Percentiles rank a stretch among this genome's conserved stretches.
Evolutionary conservation across 2,888 invertebrate genomes (phyloP).

Genomic region (Rhagophthalmus giganteus): DNA sequence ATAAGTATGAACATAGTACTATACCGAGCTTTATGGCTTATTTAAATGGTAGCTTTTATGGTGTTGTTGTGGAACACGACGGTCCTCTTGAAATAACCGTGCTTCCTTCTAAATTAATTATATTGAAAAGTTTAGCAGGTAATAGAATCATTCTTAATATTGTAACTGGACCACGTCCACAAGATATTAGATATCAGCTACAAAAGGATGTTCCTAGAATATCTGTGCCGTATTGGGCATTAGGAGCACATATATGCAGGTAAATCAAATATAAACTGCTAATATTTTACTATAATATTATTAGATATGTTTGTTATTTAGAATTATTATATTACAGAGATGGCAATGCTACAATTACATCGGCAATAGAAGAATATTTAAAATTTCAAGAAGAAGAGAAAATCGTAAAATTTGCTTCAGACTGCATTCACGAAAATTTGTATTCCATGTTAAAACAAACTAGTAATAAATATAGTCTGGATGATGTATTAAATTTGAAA

Average conservation of each 20-base stretch:
- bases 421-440: constrained; percentile 56
- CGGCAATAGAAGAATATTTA: constrained; percentile 40
- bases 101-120: constrained; percentile 58
- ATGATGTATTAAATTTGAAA: constrained; percentile 4
- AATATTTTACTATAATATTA: too few species aligned
- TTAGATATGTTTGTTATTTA: background rate
- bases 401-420: constrained; percentile 49
- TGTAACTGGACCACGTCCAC: constrained; percentile 59
- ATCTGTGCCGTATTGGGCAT: constrained; percentile 53
- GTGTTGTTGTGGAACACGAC: constrained; percentile 58
- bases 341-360: constrained; percentile 36
- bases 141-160: constrained; percentile 56
- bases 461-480: constrained; percentile 4
- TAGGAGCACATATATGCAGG: constrained; percentile 57
- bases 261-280: constrained; percentile 28
- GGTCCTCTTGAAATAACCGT: constrained; percentile 62
- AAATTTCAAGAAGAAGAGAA: constrained; percentile 29
- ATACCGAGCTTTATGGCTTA: constrained; percentile 61
- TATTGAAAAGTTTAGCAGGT: constrained; percentile 60
- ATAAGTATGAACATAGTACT: constrained; percentile 54
- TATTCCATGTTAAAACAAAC: constrained; percentile 35
- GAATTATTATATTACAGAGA: constrained; percentile 41
- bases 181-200: constrained; percentile 53
- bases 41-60: constrained; percentile 60
- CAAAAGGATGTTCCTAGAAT: constrained; percentile 15